Percentiles rank a stretch among this genome's conserved stretches.
Conservation (phyloP, 2,113 vertebrate genomes). For the Varanus komodoensis region DNA sequence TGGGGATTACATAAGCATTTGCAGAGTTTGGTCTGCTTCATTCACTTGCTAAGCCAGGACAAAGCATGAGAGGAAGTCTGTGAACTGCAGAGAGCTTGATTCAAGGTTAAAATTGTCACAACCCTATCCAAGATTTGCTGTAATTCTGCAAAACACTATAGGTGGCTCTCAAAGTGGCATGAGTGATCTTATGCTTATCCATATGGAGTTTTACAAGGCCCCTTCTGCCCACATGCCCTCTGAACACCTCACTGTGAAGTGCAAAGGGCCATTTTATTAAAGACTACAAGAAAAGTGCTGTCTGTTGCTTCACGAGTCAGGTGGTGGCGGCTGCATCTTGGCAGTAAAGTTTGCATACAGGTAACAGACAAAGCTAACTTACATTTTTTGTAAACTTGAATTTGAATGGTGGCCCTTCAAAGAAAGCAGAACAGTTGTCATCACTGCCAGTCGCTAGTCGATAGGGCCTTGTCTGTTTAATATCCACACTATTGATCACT, state of each 20-base stretch:
- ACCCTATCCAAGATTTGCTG: neutral
- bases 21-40: too few relatives aligned
- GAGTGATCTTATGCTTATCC: neutral
- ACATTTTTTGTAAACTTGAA: constrained; percentile 91
- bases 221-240: neutral
- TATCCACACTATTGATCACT: constrained; percentile 92
- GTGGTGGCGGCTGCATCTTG: neutral
- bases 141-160: neutral
- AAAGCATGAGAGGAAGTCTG: too few relatives aligned
- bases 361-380: constrained; percentile 65
- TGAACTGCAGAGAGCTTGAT: too few relatives aligned
- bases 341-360: neutral
- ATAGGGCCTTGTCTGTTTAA: constrained; percentile 91
- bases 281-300: neutral
- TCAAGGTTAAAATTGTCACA: too few relatives aligned
- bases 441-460: constrained; percentile 89
- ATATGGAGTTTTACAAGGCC: neutral
- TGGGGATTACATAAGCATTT: too few relatives aligned
- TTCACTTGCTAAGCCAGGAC: too few relatives aligned
- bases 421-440: constrained; percentile 87
- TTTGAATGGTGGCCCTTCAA: constrained; percentile 94
- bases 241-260: too few relatives aligned
- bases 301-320: neutral
- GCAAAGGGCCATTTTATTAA: too few relatives aligned
- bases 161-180: neutral